These are phyloP conservation scores for Drosophila sp. DNA, from an alignment of 1,140 invertebrate species.

Conservation along the genomic window DNA sequence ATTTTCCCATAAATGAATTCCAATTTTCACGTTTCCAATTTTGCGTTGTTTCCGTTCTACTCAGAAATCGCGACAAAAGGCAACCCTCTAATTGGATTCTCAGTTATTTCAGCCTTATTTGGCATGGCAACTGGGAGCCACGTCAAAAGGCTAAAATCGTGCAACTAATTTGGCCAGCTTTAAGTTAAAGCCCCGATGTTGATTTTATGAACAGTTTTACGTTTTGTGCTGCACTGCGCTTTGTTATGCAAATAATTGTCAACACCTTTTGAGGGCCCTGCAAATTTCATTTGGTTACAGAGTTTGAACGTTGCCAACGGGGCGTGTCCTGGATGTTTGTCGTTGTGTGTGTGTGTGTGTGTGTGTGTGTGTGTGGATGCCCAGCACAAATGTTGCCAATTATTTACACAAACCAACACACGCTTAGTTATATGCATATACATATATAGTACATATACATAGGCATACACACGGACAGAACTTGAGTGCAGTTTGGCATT, in stretches of 20 bases:
- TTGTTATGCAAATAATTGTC: constrained; percentile 41
- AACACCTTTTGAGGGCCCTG: constrained; percentile 31
- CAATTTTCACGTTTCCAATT: background rate
- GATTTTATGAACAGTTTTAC: constrained; percentile 33
- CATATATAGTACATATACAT: background rate
- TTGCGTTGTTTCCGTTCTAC: background rate
- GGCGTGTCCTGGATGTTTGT: constrained; percentile 16
- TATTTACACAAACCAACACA: constrained; percentile 63
- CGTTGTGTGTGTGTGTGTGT: constrained; percentile 29
- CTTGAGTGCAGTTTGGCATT: constrained; percentile 39
- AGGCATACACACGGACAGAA: constrained; percentile 31
- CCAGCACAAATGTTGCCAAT: constrained; percentile 72
- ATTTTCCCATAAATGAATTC: background rate
- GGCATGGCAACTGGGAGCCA: background rate
- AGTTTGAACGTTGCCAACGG: constrained; percentile 16
- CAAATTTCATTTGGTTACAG: constrained; percentile 33
- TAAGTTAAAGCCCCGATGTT: constrained; percentile 30
- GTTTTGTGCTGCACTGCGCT: constrained; percentile 27
- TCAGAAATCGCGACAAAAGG: background rate
- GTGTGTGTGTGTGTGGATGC: constrained; percentile 59
- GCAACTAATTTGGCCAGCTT: constrained; percentile 21
- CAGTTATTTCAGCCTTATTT: background rate
- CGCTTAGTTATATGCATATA: constrained; percentile 12
- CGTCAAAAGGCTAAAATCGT: background rate
- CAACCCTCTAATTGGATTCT: background rate